Evolutionary conservation across 2,797 vertebrate species (phyloP).

Genomic region (Pogonophryne albipinna): DNA sequence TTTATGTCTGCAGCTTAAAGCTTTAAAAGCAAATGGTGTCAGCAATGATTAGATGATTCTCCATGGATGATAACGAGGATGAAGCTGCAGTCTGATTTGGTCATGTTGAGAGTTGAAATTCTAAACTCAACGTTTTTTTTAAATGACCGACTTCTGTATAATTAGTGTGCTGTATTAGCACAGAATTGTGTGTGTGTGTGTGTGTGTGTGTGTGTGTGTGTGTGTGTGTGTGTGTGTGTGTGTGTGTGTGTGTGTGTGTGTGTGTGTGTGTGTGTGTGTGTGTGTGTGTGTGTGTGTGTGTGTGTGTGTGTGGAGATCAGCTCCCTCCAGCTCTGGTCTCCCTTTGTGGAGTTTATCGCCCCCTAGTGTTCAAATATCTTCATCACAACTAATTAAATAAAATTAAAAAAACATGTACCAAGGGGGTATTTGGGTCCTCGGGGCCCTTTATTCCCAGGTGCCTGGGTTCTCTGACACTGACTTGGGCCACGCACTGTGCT

Average conservation of each 20-base stretch:
- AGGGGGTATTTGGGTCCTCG: no score
- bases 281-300: conserved; percentile 27
- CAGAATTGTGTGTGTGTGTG: neutral
- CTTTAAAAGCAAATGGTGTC: neutral
- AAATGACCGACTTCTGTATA: neutral
- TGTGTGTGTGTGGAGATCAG: conserved; percentile 84
- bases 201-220: neutral
- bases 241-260: conserved; percentile 27
- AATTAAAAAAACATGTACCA: neutral
- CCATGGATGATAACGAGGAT: neutral
- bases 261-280: conserved; percentile 81
- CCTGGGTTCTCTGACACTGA: no score
- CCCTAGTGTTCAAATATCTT: conserved; percentile 45
- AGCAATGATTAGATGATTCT: conserved; percentile 17
- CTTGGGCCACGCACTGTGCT: no score
- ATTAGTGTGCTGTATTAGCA: conserved; percentile 15
- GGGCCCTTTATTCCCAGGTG: no score
- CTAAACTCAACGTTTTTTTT: neutral
- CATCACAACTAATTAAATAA: conserved; percentile 34
- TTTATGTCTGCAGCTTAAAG: conserved; percentile 5
- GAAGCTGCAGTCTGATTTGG: neutral
- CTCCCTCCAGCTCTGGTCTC: conserved; percentile 66
- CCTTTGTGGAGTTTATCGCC: conserved; percentile 69
- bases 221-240: conserved; percentile 65
- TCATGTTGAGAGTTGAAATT: neutral